phyloP scores from a whole-genome alignment of 2,888 invertebrate genomes.

The Boloria selene region DNA sequence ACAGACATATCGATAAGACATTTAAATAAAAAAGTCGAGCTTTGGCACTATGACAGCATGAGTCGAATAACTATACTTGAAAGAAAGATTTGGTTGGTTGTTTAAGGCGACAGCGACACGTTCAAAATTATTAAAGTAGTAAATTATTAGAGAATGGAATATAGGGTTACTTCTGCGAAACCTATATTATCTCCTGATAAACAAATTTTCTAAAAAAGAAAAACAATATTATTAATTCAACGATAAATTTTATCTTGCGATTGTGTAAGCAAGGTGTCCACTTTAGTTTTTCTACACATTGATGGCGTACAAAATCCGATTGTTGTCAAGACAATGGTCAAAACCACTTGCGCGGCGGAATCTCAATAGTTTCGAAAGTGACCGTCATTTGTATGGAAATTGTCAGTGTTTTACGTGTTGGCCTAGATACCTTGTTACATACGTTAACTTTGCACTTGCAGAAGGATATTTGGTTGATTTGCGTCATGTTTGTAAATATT shows the following conservation, averaged over 20 bases:
- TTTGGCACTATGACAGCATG: too few species aligned
- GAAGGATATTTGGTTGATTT: conserved; percentile 32
- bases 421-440: conserved; percentile 68
- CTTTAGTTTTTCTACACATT: conserved; percentile 20
- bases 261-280: conserved; percentile 50
- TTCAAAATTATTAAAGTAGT: too few species aligned
- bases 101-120: too few species aligned
- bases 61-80: too few species aligned
- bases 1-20: too few species aligned
- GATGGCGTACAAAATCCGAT: conserved; percentile 34
- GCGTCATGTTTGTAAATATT: conserved; percentile 25
- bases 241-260: background rate
- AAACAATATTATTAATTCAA: background rate
- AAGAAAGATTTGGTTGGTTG: too few species aligned
- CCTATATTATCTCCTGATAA: too few species aligned
- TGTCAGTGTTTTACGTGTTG: conserved; percentile 61
- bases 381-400: conserved; percentile 77
- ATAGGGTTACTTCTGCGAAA: too few species aligned
- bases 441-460: conserved; percentile 53
- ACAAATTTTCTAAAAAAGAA: background rate
- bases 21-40: too few species aligned
- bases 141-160: too few species aligned
- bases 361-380: conserved; percentile 77
- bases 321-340: conserved; percentile 61
- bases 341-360: conserved; percentile 60